Base-by-base conservation (phyloP, 2,113 vertebrate genomes). In the Drymodes brunneopygia region DNA sequence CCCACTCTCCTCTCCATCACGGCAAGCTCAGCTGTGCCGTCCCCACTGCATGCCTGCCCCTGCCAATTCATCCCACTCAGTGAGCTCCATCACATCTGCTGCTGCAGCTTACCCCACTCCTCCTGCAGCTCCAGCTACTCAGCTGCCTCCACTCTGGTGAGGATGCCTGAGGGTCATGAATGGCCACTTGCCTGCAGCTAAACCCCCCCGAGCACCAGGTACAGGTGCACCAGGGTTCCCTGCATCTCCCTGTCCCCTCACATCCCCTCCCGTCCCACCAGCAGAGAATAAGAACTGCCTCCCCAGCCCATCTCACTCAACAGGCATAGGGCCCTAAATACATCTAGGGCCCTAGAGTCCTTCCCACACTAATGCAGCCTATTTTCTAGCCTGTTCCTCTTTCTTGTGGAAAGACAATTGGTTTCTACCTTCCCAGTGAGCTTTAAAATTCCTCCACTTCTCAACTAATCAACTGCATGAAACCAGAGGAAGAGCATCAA, bases 91-190 rank as follows among this genome's bases (percentile, higher is more conserved):
- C 69, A 20, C 4, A 1, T 50, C 58, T 3, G 2, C 65, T 77
- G 66, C 70, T 3, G 1, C 69, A 60, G 62, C 58, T 35, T 50
- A 56, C 24, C 44, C 38, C 2, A 3, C 38, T 58, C 23, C 62
- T 65, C 36, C 54, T 15, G 29, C 45, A 53, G 42, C 5, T 0
- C 53, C 0, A 0, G 10, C 75, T 16, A 38, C 48, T 69, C 53
- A 4, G 58, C 53, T 19, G 4, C 44, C 57, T 58, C 48, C 0
- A 0, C 51, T 40, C 42, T 2, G 0, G 1, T 25, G 48, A 35
- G 28, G 10, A 23, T 36, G 15, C 56, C 50, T 24, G 8, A 12
- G 27, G 40, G 8, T 24, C 60, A 25, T 3, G 5, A 65, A 73
- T 1, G 0, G 64, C 17, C 38, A 5, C 31, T 72, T 1, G 0